phyloP scores from a whole-genome alignment of 2,888 invertebrate genomes.

The Caenorhabditis becei region DNA sequence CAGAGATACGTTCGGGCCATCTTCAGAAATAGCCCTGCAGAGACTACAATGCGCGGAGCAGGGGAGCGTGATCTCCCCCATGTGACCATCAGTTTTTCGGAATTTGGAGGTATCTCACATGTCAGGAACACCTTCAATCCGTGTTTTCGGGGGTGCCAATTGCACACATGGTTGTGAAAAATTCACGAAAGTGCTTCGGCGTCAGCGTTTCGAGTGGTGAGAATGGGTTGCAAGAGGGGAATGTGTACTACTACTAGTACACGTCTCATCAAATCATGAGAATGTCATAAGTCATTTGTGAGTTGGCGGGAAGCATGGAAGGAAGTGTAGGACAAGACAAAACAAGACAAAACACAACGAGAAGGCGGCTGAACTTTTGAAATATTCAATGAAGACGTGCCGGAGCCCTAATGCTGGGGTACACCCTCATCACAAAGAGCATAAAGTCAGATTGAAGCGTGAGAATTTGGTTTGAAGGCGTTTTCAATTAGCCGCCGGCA shows the following conservation, averaged over 20 bases:
- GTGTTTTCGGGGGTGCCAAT: slow-evolving; percentile 11
- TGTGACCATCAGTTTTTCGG: not conserved
- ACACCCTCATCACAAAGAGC: slow-evolving; percentile 26
- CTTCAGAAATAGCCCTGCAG: not conserved
- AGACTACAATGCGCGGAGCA: not conserved
- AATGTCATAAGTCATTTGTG: slow-evolving; percentile 1
- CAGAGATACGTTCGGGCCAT: not conserved
- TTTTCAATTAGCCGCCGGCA: slow-evolving; percentile 55
- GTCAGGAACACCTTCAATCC: slow-evolving; percentile 21
- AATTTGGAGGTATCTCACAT: slow-evolving; percentile 1
- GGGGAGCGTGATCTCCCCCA: not conserved
- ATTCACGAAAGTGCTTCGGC: slow-evolving; percentile 21
- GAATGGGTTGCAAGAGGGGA: not conserved
- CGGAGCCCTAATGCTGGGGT: slow-evolving; percentile 14
- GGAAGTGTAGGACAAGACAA: not conserved
- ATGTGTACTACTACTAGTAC: slow-evolving; percentile 13
- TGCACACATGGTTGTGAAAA: slow-evolving; percentile 13
- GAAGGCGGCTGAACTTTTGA: slow-evolving; percentile 43
- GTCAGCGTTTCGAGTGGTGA: slow-evolving; percentile 28
- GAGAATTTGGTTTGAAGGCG: slow-evolving; percentile 36
- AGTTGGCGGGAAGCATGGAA: not conserved
- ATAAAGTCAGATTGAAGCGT: slow-evolving; percentile 47
- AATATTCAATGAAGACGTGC: slow-evolving; percentile 48
- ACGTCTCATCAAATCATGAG: not conserved
- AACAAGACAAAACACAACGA: slow-evolving; percentile 2